phyloP scores from a whole-genome alignment of 1,140 invertebrate species.

The Drosophila repletoides region DNA sequence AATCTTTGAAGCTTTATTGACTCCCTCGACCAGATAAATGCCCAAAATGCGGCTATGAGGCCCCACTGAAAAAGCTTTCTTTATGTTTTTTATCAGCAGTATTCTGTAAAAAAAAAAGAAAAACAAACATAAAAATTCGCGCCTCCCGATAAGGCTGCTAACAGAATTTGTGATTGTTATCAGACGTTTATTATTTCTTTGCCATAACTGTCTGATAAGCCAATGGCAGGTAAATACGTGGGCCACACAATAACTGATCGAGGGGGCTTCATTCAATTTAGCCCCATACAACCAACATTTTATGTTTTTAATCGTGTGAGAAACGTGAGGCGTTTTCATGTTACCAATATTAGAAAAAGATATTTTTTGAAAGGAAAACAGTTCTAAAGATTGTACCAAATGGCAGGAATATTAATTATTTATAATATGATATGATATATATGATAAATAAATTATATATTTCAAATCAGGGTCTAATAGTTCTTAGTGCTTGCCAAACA shows the following conservation, averaged over 20 bases:
- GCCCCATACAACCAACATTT: background rate
- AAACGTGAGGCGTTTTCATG: constrained; percentile 23
- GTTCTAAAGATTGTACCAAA: too few species aligned
- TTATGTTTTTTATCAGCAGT: constrained; percentile 12
- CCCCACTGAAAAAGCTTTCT: constrained; percentile 9
- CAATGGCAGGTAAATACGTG: constrained; percentile 12
- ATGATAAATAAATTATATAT: too few species aligned
- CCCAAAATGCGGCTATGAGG: constrained; percentile 8
- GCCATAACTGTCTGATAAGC: constrained; percentile 57
- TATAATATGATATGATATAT: too few species aligned
- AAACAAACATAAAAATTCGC: constrained; percentile 19
- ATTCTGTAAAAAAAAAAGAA: constrained; percentile 3
- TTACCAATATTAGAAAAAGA: background rate
- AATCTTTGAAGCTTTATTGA: constrained; percentile 60
- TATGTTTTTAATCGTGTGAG: constrained; percentile 9
- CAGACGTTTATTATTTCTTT: constrained; percentile 60
- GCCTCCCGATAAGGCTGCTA: constrained; percentile 36
- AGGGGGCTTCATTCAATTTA: background rate
- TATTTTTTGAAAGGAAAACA: too few species aligned
- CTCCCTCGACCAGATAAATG: constrained; percentile 40
- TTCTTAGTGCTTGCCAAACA: too few species aligned
- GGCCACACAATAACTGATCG: background rate
- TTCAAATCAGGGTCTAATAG: too few species aligned
- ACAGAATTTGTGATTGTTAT: constrained; percentile 58
- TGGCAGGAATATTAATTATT: too few species aligned